phyloP scores from a whole-genome alignment of 2,113 vertebrate species.

The Thunnus maccoyii region DNA sequence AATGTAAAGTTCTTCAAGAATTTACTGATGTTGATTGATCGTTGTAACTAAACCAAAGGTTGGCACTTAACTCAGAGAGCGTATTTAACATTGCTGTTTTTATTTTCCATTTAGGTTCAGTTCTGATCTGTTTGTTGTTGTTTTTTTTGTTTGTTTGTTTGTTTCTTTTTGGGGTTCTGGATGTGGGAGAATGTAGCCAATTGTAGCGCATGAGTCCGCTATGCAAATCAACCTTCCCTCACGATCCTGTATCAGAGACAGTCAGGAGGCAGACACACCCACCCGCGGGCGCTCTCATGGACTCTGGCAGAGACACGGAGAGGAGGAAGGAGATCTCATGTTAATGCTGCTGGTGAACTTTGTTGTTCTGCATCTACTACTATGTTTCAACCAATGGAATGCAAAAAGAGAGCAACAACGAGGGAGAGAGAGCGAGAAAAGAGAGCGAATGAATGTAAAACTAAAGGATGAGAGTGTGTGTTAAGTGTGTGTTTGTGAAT shows the following conservation, averaged over 20 bases:
- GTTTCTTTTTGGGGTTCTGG: slow-evolving; percentile 59
- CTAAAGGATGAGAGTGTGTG: slow-evolving; percentile 45
- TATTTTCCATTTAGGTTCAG: slow-evolving; percentile 59
- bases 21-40: slow-evolving; percentile 74
- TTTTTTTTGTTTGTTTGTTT: slow-evolving; percentile 25
- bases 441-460: slow-evolving; percentile 73
- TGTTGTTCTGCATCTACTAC: slow-evolving; percentile 71
- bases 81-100: slow-evolving; percentile 57
- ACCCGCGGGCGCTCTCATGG: slow-evolving; percentile 54
- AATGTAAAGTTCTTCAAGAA: slow-evolving; percentile 64
- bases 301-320: slow-evolving; percentile 59
- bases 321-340: slow-evolving; percentile 50
- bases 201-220: slow-evolving; percentile 87
- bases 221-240: slow-evolving; percentile 87
- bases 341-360: slow-evolving; percentile 79
- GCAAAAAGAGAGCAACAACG: slow-evolving; percentile 62
- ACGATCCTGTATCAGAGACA: slow-evolving; percentile 80
- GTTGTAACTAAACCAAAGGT: slow-evolving; percentile 86
- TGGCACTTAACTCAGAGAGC: slow-evolving; percentile 80
- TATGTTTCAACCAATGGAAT: slow-evolving; percentile 68
- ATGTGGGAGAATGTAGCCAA: slow-evolving; percentile 87
- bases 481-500: slow-evolving; percentile 52
- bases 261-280: slow-evolving; percentile 77
- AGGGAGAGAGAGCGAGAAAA: slow-evolving; percentile 11
- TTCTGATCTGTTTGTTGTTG: slow-evolving; percentile 38